Percentiles rank a stretch among this genome's conserved stretches.
These are phyloP conservation scores for Eumaeus atala DNA, from an alignment of 1,140 invertebrate genomes.

Conservation along the genomic window DNA sequence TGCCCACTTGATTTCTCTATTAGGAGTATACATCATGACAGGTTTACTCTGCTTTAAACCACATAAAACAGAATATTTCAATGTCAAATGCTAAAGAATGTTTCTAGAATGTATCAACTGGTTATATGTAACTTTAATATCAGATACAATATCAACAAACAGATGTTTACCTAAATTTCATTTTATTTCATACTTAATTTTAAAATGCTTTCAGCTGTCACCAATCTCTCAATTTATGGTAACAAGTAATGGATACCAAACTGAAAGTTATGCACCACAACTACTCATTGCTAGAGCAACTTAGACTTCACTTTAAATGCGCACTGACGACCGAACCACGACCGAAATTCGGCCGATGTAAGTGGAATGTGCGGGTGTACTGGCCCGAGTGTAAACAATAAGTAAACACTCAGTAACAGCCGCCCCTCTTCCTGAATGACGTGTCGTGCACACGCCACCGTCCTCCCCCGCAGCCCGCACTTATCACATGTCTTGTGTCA, in stretches of 20 bases:
- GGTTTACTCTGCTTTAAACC: constrained; percentile 33
- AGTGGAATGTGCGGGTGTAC: constrained; percentile 61
- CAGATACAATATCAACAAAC: constrained; percentile 6
- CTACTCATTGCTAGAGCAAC: constrained; percentile 35
- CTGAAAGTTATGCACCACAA: constrained; percentile 36
- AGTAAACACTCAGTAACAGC: constrained; percentile 51
- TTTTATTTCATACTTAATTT: constrained; percentile 67
- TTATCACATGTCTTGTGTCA: constrained; percentile 50
- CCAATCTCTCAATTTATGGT: constrained; percentile 13
- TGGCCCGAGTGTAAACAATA: constrained; percentile 48
- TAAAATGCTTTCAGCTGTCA: constrained; percentile 48
- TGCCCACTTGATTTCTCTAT: constrained; percentile 14
- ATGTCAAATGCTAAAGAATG: constrained; percentile 17
- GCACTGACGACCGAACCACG: constrained; percentile 38
- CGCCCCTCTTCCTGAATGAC: constrained; percentile 50
- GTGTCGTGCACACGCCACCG: constrained; percentile 44
- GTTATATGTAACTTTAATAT: not conserved
- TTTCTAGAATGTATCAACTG: constrained; percentile 1
- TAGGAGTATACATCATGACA: constrained; percentile 21
- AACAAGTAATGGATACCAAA: constrained; percentile 21
- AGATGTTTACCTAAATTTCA: constrained; percentile 65
- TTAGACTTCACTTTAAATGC: constrained; percentile 61
- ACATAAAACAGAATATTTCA: constrained; percentile 15
- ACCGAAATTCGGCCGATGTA: constrained; percentile 35
- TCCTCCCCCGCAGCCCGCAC: constrained; percentile 40